These are phyloP conservation scores for Andrena bicolor DNA, from an alignment of 2,888 invertebrate species.

Conservation along the genomic window DNA sequence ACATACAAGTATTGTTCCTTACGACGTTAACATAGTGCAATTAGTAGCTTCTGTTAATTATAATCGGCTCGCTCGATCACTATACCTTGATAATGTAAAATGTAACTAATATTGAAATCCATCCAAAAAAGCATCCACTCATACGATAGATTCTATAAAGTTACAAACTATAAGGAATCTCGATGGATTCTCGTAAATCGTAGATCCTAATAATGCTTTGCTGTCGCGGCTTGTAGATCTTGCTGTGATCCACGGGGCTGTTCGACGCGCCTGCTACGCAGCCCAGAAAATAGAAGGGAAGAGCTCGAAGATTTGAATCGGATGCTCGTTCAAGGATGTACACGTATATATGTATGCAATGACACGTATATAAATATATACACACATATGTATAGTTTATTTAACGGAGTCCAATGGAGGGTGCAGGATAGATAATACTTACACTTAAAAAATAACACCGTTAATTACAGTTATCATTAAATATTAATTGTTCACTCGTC, in stretches of 20 bases:
- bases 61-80: conserved; percentile 55
- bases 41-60: conserved; percentile 81
- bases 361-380: conserved; percentile 75
- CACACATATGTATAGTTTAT: conserved; percentile 71
- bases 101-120: too few species aligned
- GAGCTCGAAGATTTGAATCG: too few species aligned
- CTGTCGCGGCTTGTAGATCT: too few species aligned
- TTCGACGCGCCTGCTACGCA: too few species aligned
- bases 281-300: too few species aligned
- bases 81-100: too few species aligned
- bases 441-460: conserved; percentile 81
- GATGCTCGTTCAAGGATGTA: conserved; percentile 27
- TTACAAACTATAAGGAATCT: too few species aligned
- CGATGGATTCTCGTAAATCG: too few species aligned
- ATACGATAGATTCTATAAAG: too few species aligned
- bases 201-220: too few species aligned
- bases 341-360: conserved; percentile 74
- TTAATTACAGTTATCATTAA: conserved; percentile 78
- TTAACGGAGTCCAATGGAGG: conserved; percentile 33
- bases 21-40: conserved; percentile 83
- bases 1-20: conserved; percentile 82
- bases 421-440: conserved; percentile 73
- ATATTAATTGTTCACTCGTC: conserved; percentile 78
- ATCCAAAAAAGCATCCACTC: too few species aligned
- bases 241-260: too few species aligned